phyloP scores from a whole-genome alignment of 2,113 vertebrate species.

The Hylia prasina region DNA sequence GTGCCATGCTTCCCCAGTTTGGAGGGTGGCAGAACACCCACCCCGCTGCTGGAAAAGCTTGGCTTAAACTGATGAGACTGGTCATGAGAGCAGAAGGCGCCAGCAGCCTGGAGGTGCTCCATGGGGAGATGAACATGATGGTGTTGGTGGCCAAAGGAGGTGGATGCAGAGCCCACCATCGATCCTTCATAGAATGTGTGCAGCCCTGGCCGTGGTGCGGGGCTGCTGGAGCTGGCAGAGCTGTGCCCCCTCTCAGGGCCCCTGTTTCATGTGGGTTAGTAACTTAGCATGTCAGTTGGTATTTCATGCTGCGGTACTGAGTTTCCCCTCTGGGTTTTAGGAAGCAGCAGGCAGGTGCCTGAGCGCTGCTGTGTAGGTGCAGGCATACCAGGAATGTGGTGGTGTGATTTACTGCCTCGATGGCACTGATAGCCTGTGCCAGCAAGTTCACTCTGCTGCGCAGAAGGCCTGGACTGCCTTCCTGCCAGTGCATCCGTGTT shows the following conservation, averaged over 20 bases:
- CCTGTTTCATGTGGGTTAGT: neutral
- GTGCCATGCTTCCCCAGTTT: rapidly evolving
- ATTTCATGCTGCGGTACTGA: neutral
- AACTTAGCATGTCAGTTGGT: neutral
- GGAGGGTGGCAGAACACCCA: neutral
- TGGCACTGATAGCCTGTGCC: neutral
- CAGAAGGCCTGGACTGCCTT: neutral
- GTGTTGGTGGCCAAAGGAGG: neutral
- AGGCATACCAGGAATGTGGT: neutral
- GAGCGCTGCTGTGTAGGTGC: rapidly evolving
- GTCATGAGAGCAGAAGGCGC: neutral
- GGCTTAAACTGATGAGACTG: neutral
- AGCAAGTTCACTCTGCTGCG: neutral
- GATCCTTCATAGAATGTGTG: rapidly evolving
- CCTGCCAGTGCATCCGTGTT: rapidly evolving
- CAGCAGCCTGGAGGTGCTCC: neutral
- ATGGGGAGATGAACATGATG: neutral
- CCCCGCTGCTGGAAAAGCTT: rapidly evolving
- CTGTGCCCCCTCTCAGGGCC: neutral
- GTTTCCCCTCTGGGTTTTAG: neutral
- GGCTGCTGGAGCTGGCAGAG: neutral
- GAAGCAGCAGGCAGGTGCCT: neutral
- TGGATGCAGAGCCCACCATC: neutral
- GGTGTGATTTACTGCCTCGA: neutral
- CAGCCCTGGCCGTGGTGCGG: rapidly evolving